Percentiles rank a stretch among this genome's conserved stretches.
phyloP scores from a whole-genome alignment of 2,797 vertebrate species.

The Meda fulgida region DNA sequence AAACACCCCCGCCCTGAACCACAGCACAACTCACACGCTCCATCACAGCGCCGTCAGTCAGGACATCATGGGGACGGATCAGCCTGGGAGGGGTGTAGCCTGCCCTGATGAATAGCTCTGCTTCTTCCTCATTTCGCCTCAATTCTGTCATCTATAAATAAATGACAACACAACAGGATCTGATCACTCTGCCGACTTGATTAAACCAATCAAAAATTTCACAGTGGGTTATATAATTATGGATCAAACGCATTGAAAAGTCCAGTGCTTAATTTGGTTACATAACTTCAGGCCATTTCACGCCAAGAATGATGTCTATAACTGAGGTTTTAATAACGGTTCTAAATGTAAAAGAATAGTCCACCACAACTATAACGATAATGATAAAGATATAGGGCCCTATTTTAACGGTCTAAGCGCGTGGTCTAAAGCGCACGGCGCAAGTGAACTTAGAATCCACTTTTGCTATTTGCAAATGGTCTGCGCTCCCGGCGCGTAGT shows the following conservation, averaged over 20 bases:
- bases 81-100: neutral
- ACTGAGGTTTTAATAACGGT: neutral
- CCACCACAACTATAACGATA: neutral
- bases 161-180: neutral
- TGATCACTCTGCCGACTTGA: neutral
- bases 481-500: no score
- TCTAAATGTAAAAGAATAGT: neutral
- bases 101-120: neutral
- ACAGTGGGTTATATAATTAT: neutral
- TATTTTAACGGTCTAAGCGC: no score
- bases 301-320: neutral
- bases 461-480: no score
- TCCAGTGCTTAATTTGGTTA: neutral
- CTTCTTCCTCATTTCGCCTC: neutral
- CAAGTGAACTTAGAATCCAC: no score
- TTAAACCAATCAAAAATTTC: neutral
- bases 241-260: neutral
- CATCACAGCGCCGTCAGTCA: neutral
- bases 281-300: neutral
- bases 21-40: neutral
- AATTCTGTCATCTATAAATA: conserved; percentile 8
- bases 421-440: no score
- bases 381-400: neutral
- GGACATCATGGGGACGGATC: neutral
- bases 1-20: conserved; percentile 32